These are phyloP conservation scores for Cecropterus lyciades DNA, from an alignment of 1,140 invertebrate species.

Conservation along the genomic window DNA sequence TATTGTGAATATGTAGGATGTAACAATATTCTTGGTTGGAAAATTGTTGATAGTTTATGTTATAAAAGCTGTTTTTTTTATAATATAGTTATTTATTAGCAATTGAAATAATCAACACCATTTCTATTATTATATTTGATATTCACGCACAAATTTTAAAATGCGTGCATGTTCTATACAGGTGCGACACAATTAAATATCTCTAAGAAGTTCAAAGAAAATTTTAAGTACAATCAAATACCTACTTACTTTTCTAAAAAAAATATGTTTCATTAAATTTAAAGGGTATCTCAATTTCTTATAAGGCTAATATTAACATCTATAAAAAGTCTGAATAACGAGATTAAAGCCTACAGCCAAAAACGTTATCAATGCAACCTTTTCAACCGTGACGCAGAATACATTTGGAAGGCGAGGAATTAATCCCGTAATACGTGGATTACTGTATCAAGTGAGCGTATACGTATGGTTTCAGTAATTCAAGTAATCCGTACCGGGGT, in stretches of 20 bases:
- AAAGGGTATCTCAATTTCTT: background rate
- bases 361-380: slow-evolving; percentile 50
- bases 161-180: too few relatives aligned
- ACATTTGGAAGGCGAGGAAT: slow-evolving; percentile 58
- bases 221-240: too few relatives aligned
- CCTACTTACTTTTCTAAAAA: background rate
- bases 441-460: slow-evolving; percentile 71
- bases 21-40: background rate
- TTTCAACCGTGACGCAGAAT: slow-evolving; percentile 49
- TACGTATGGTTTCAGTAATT: slow-evolving; percentile 82
- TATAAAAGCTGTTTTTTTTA: too few relatives aligned
- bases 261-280: slow-evolving; percentile 5
- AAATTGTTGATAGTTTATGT: too few relatives aligned
- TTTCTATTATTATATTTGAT: too few relatives aligned
- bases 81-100: too few relatives aligned
- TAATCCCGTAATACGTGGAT: slow-evolving; percentile 77
- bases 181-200: background rate
- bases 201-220: slow-evolving; percentile 1
- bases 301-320: slow-evolving; percentile 22
- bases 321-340: background rate
- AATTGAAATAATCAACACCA: too few relatives aligned
- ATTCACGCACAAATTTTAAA: too few relatives aligned
- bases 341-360: slow-evolving; percentile 33
- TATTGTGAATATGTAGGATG: background rate
- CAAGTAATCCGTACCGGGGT: slow-evolving; percentile 72